A percentile compares a stretch with the other conserved stretches of the same genome.
Evolutionary conservation across 2,888 invertebrate species (phyloP).

Genomic region (Campopleginae sp.): DNA sequence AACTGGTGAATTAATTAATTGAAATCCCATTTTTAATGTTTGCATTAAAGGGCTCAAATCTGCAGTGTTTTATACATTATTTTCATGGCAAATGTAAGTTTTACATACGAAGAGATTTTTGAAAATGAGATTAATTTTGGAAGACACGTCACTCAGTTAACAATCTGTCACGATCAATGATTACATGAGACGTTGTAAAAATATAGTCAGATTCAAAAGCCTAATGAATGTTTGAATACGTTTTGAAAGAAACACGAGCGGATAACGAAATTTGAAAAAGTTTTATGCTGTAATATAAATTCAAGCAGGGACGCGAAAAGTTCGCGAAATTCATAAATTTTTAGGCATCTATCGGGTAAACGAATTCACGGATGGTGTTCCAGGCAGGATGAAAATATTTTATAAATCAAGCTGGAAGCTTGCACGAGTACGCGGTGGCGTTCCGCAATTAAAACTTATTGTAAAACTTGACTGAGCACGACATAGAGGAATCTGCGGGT

Average conservation of each 20-base stretch:
- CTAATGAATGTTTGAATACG: slow-evolving; percentile 28
- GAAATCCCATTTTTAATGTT: too few relatives aligned
- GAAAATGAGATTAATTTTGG: neutral
- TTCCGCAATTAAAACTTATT: slow-evolving; percentile 48
- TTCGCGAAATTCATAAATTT: slow-evolving; percentile 42
- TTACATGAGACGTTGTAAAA: neutral
- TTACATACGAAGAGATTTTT: neutral
- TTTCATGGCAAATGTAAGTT: neutral
- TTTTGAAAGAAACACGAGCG: slow-evolving; percentile 20
- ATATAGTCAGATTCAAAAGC: slow-evolving; percentile 10
- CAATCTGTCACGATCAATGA: neutral
- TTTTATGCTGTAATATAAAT: slow-evolving; percentile 45
- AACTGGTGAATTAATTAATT: too few relatives aligned
- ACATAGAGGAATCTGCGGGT: slow-evolving; percentile 29
- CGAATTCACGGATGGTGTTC: slow-evolving; percentile 28
- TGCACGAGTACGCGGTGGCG: slow-evolving; percentile 23
- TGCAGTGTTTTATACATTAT: neutral
- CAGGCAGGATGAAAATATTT: slow-evolving; percentile 41
- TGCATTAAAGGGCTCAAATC: neutral
- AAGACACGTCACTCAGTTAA: neutral
- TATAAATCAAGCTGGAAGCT: slow-evolving; percentile 43
- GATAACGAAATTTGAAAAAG: slow-evolving; percentile 41
- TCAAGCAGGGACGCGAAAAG: slow-evolving; percentile 25
- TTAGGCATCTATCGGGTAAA: slow-evolving; percentile 30
- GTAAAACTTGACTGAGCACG: slow-evolving; percentile 29